Conservation (phyloP, 2,888 invertebrate genomes). For the Spodoptera picta region DNA sequence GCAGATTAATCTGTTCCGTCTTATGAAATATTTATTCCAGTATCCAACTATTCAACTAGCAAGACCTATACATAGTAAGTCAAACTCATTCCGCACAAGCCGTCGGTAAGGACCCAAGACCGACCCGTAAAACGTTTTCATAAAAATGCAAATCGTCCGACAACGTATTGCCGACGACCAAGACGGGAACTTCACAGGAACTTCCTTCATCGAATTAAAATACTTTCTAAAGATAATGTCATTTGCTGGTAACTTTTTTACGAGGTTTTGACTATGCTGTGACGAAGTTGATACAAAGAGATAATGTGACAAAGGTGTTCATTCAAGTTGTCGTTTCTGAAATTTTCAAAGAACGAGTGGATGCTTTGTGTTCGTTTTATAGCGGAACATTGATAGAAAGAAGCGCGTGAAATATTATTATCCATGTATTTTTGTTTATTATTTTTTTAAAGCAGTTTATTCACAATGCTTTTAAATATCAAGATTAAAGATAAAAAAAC, state of each 20-base stretch:
- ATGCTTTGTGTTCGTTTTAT: slow-evolving; percentile 3
- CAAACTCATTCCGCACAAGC: slow-evolving; percentile 45
- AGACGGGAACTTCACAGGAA: slow-evolving; percentile 67
- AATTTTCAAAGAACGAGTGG: neutral
- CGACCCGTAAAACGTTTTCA: slow-evolving; percentile 81
- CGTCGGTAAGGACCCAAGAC: slow-evolving; percentile 54
- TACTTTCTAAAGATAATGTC: slow-evolving; percentile 79
- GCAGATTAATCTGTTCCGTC: slow-evolving; percentile 2
- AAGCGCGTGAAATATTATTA: neutral
- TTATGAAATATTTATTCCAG: slow-evolving; percentile 32
- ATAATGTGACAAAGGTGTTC: slow-evolving; percentile 31
- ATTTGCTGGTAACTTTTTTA: slow-evolving; percentile 71
- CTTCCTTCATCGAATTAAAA: slow-evolving; percentile 82
- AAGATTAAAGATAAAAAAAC: neutral
- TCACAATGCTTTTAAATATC: neutral
- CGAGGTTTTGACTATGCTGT: slow-evolving; percentile 44
- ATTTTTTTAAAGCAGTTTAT: neutral
- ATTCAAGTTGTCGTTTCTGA: slow-evolving; percentile 23
- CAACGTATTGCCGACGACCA: slow-evolving; percentile 78
- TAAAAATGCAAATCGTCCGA: slow-evolving; percentile 85
- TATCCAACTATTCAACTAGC: slow-evolving; percentile 30
- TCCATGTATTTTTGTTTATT: neutral
- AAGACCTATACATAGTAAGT: slow-evolving; percentile 41
- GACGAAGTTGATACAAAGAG: slow-evolving; percentile 46
- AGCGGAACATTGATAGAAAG: neutral